Evolutionary conservation across 1,140 invertebrate genomes (phyloP), one percentile per base, ranked within the genome.

Genomic region (Rhopalosiphum padi): DNA sequence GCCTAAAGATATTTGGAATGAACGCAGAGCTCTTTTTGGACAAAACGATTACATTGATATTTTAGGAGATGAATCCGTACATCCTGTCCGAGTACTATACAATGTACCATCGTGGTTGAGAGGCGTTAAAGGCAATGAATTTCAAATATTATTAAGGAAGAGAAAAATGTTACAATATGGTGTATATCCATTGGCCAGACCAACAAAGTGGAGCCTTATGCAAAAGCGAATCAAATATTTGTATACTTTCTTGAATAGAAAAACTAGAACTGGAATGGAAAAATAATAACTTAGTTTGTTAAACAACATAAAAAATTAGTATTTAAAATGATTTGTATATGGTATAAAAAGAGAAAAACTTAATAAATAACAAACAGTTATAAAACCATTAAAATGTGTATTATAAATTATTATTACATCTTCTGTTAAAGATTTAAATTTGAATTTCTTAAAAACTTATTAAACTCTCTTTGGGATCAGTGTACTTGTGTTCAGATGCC

Each of bases 31-130:
- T 22, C 95, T 98, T 0, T 99, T 98, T 96, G 98, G 98, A 3
- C 98, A 99, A 95, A 99, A 99, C 96, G 98, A 99, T 95, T 99
- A 99, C 94, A 99, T 99, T 93, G 98, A 99, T 95, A 99, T 99
- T 91, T 96, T 99, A 51, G 98, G 98, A 4, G 96, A 97, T 95
- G 97, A 97, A 89, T 96, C 96, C 22, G 94, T 99, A 48, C 97
- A 98, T 95, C 98, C 98, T 2, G 97, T 97, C 0, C 97, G 96
- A 95, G 96, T 98, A n/a, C 94, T 98, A 5, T 98, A 99, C 94
- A 96, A 97, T 94, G 96, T 99, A 23, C 98, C 98, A 1, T 95
- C 95, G 0, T 99, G 98, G 98, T 95, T 99, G 30, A 96, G 97
- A 94, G 98, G 98, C 82, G 97, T 98, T 46, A 96, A 96, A n/a